Evolutionary conservation across 2,113 vertebrate genomes (phyloP).

Genomic region (Phalacrocorax carbo): DNA sequence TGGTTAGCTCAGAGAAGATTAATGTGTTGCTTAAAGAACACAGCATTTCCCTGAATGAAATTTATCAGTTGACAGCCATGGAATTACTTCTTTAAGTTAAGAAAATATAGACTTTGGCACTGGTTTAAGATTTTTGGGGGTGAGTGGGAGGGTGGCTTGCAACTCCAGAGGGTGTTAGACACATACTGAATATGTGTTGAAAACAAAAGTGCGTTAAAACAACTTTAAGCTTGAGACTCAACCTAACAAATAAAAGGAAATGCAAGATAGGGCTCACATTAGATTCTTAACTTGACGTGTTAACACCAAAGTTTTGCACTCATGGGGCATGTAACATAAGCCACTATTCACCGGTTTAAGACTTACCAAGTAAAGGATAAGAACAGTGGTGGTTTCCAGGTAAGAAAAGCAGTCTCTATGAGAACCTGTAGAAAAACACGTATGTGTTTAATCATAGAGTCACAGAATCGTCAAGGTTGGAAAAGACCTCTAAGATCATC

Average conservation of each 20-base stretch:
- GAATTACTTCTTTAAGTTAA: slow-evolving; percentile 56
- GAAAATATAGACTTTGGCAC: slow-evolving; percentile 48
- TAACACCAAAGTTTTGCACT: not conserved
- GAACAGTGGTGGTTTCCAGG: not conserved
- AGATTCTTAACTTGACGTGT: not conserved
- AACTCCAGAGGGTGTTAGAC: slow-evolving; percentile 48
- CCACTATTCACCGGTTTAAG: not conserved
- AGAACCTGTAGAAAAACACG: not conserved
- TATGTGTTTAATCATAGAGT: not conserved
- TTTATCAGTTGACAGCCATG: slow-evolving; percentile 35
- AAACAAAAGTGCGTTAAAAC: slow-evolving; percentile 54
- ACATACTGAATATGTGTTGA: slow-evolving; percentile 23
- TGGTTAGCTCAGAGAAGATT: slow-evolving; percentile 37
- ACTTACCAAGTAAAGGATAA: not conserved
- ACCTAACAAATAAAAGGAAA: slow-evolving; percentile 39
- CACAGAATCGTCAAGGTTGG: no score
- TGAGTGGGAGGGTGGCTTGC: slow-evolving; percentile 37
- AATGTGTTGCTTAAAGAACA: slow-evolving; percentile 47
- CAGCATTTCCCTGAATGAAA: not conserved
- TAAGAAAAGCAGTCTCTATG: not conserved
- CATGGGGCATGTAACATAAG: not conserved
- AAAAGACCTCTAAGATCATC: no score
- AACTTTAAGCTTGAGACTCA: not conserved
- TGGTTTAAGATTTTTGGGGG: slow-evolving; percentile 28
- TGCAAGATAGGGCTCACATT: not conserved